A percentile compares a stretch with the other conserved stretches of the same genome.
These are phyloP conservation scores for Venturia canescens DNA, from an alignment of 1,140 invertebrate species.

Conservation along the genomic window DNA sequence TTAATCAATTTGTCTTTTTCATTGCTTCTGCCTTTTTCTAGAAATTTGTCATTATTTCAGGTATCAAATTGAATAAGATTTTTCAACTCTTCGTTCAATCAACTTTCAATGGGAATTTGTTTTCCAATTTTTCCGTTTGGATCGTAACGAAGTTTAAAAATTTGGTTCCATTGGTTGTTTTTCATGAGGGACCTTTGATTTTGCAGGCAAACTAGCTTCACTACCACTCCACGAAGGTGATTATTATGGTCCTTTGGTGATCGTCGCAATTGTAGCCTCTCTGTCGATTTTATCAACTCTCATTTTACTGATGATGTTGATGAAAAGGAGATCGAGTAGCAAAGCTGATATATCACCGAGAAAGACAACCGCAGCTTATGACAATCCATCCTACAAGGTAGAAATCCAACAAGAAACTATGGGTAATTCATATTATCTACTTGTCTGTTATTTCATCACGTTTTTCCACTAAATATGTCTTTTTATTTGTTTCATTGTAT, in stretches of 20 bases:
- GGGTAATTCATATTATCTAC: conserved; percentile 81
- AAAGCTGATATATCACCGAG: conserved; percentile 81
- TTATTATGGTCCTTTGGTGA: conserved; percentile 91
- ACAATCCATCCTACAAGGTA: conserved; percentile 96
- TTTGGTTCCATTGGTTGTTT: not conserved
- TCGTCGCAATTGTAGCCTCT: conserved; percentile 91
- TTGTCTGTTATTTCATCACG: conserved; percentile 47
- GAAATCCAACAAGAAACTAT: conserved; percentile 93
- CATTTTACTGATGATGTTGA: conserved; percentile 86
- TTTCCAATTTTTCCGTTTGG: too few relatives aligned
- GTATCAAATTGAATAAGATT: too few relatives aligned
- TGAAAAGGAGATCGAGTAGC: conserved; percentile 83
- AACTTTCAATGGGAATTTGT: too few relatives aligned
- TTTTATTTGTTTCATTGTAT: not conserved
- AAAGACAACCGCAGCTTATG: conserved; percentile 89
- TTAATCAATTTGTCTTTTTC: too few relatives aligned
- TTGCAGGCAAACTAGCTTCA: conserved; percentile 81
- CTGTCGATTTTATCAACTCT: conserved; percentile 88
- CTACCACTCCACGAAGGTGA: conserved; percentile 79
- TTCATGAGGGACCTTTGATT: not conserved
- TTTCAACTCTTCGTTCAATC: too few relatives aligned
- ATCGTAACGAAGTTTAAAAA: not conserved
- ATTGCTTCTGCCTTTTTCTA: too few relatives aligned
- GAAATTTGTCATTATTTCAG: too few relatives aligned
- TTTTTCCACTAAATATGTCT: conserved; percentile 3